A percentile compares a stretch with the other conserved stretches of the same genome.
Evolutionary conservation across 2,113 vertebrate genomes (phyloP).

Genomic region (Camelus dromedarius): DNA sequence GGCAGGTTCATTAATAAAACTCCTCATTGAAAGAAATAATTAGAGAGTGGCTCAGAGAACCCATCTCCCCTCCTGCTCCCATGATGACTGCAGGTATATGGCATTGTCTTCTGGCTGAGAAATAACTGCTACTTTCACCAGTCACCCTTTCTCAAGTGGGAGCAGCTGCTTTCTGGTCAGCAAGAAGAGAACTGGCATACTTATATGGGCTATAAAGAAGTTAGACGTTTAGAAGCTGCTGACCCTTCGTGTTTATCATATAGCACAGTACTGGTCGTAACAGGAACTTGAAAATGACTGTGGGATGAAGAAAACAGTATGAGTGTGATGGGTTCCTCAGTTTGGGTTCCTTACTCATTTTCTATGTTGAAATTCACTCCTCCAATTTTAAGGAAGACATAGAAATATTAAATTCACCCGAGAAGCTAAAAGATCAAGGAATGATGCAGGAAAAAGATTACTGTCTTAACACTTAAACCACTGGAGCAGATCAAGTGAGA

Average conservation of each 20-base stretch:
- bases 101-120: not conserved
- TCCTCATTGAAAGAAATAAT: not conserved
- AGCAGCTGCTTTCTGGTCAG: not conserved
- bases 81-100: too few relatives aligned
- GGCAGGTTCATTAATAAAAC: not conserved
- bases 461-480: not conserved
- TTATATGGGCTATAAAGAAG: not conserved
- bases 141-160: not conserved
- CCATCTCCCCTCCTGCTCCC: not conserved
- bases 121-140: not conserved
- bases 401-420: conserved; percentile 4
- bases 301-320: not conserved
- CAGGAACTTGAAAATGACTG: not conserved
- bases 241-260: not conserved
- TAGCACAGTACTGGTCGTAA: not conserved
- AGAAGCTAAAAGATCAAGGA: not conserved
- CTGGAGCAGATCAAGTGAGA: not conserved
- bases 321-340: not conserved
- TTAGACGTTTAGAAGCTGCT: not conserved
- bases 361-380: not conserved
- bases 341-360: not conserved
- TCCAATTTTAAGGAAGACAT: not conserved
- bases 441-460: not conserved
- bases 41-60: not conserved
- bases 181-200: not conserved